These are phyloP conservation scores for Gymnoscelis rufifasciata DNA, from an alignment of 2,888 invertebrate species.

Conservation along the genomic window DNA sequence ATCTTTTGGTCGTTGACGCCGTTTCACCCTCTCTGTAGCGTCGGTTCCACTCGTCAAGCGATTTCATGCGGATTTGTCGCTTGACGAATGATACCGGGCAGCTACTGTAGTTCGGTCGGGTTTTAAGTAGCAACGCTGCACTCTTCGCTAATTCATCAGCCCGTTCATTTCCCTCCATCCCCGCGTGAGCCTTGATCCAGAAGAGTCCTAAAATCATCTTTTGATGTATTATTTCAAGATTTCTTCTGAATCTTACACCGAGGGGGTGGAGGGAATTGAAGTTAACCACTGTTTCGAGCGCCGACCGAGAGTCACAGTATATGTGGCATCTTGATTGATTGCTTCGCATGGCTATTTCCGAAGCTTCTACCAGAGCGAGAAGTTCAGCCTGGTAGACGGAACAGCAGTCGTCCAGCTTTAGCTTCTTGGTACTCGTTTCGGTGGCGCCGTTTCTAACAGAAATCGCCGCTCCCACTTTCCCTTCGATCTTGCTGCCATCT, in stretches of 20 bases:
- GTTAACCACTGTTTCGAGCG: not conserved
- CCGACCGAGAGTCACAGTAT: not conserved
- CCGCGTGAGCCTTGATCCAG: not conserved
- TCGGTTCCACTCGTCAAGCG: not conserved
- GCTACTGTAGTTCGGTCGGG: not conserved
- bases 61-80: not conserved
- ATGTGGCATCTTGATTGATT: not conserved
- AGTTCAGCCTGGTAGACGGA: conserved; percentile 6
- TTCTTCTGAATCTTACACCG: not conserved
- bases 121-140: not conserved
- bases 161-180: not conserved
- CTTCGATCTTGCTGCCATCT: conserved; percentile 4
- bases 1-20: not conserved
- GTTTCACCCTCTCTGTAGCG: not conserved
- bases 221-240: not conserved
- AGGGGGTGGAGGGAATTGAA: not conserved
- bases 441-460: not conserved
- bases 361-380: not conserved
- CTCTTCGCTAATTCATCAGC: not conserved
- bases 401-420: conserved; percentile 1
- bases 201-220: not conserved
- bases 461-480: conserved; percentile 3
- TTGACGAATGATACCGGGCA: conserved; percentile 2
- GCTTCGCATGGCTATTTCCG: not conserved
- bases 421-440: conserved; percentile 1